Evolutionary conservation across 2,888 invertebrate genomes (phyloP), one percentile per base, ranked within the genome.

Genomic region (Eristalis tenax): DNA sequence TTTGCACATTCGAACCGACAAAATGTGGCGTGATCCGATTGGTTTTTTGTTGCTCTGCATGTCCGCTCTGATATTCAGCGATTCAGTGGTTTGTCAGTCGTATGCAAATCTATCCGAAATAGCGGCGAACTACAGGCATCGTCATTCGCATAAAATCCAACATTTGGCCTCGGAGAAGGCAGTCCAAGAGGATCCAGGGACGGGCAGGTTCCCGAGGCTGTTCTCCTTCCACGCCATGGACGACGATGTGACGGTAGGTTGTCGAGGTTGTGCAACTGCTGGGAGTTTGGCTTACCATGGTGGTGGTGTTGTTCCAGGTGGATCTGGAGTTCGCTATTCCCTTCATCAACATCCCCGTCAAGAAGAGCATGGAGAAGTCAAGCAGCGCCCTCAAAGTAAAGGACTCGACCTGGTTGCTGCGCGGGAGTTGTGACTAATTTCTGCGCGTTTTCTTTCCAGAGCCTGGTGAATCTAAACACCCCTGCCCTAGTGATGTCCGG

Each of bases 281-380:
- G 23, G 43, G 57, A 64, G 1, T 23, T 1, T 11, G 22, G 56
- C 4, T 40, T 32, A 32, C 15, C n/a, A 0, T n/a, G 63, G 22
- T 68, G 35, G 11, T 75, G 26, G 15, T 69, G n/a, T 40, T 40
- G 57, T 89, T 91, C 32, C 89, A 95, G 95, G 92, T 95, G 43
- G 94, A 95, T 76, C 90, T 95, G 90, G 94, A 95, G 63, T 94
- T 95, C 80, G 93, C 94, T 1, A 94, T 95, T 15, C 95, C 95
- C 0, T 95, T 95, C 87, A 89, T 95, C 6, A 92, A 93, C 4
- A 94, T 95, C 65, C 95, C 95, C 0, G 92, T 95, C 4, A 92
- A 93, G 65, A 93, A 91, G 1, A 91, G 94, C 35, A 90, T 93
- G 83, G 91, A 92, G 15, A 61, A 90, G 57, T 90, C 92, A 2